These are phyloP conservation scores for Diploptera punctata DNA, from an alignment of 2,888 invertebrate genomes.

Conservation along the genomic window DNA sequence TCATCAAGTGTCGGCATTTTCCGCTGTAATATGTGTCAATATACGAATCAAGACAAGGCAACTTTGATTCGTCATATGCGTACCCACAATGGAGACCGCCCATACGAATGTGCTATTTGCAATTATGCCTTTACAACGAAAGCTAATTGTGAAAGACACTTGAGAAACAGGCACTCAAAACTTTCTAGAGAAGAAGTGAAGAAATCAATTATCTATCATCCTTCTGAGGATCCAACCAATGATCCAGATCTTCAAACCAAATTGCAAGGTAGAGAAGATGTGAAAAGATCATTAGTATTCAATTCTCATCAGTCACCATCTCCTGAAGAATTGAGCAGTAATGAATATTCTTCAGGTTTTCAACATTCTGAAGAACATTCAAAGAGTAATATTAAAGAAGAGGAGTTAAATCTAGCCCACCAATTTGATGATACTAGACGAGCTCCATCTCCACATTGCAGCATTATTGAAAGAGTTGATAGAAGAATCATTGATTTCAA, in stretches of 20 bases:
- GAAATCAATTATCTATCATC: conserved; percentile 85
- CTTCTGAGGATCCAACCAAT: conserved; percentile 83
- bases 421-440: conserved; percentile 1
- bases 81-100: conserved; percentile 94
- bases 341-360: conserved; percentile 14
- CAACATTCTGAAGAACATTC: conserved; percentile 22
- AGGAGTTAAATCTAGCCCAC: not conserved
- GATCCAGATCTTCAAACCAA: conserved; percentile 59
- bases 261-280: conserved; percentile 31
- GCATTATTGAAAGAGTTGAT: not conserved
- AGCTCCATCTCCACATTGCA: not conserved
- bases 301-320: conserved; percentile 11
- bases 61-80: conserved; percentile 91
- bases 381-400: not conserved
- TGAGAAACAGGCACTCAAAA: conserved; percentile 90
- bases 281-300: conserved; percentile 35
- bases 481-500: not conserved
- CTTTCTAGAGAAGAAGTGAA: conserved; percentile 88
- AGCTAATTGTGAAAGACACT: conserved; percentile 95
- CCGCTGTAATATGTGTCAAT: conserved; percentile 92
- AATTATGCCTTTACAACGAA: conserved; percentile 97
- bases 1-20: conserved; percentile 79
- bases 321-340: conserved; percentile 27
- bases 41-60: conserved; percentile 88
- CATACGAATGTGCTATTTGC: conserved; percentile 94